A percentile compares a stretch with the other conserved stretches of the same genome.
Conservation (phyloP, 2,113 vertebrate genomes). For the Rutilus rutilus region DNA sequence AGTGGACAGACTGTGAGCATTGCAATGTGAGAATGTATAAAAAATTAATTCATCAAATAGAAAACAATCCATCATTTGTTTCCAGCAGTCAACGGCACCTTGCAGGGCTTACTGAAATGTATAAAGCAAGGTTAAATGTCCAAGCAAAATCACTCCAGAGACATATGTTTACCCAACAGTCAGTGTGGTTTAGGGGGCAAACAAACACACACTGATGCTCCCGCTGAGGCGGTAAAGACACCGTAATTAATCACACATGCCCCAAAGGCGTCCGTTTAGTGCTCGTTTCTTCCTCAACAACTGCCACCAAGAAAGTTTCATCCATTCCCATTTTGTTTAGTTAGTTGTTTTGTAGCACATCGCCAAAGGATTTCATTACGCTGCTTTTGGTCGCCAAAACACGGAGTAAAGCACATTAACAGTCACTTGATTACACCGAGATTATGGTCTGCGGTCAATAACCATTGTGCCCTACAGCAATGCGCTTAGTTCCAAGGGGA, state of each 20-base stretch:
- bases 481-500: not conserved
- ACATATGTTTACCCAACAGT: conserved; percentile 28
- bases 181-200: conserved; percentile 18
- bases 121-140: conserved; percentile 36
- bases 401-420: conserved; percentile 17
- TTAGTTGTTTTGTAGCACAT: not conserved
- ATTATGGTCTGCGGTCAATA: conserved; percentile 24
- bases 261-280: not conserved
- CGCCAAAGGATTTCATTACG: not conserved
- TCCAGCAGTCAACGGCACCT: not conserved
- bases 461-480: conserved; percentile 6
- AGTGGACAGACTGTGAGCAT: no score
- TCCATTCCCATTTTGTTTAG: not conserved
- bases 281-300: conserved; percentile 4
- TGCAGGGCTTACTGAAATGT: not conserved
- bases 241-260: conserved; percentile 22
- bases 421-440: conserved; percentile 23
- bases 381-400: conserved; percentile 1
- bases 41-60: no score
- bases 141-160: conserved; percentile 26
- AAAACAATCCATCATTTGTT: conserved; percentile 1
- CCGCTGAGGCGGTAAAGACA: conserved; percentile 19
- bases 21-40: no score
- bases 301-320: not conserved
- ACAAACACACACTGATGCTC: not conserved